Evolutionary conservation across 1,140 invertebrate species (phyloP).

Genomic region (Mya arenaria): DNA sequence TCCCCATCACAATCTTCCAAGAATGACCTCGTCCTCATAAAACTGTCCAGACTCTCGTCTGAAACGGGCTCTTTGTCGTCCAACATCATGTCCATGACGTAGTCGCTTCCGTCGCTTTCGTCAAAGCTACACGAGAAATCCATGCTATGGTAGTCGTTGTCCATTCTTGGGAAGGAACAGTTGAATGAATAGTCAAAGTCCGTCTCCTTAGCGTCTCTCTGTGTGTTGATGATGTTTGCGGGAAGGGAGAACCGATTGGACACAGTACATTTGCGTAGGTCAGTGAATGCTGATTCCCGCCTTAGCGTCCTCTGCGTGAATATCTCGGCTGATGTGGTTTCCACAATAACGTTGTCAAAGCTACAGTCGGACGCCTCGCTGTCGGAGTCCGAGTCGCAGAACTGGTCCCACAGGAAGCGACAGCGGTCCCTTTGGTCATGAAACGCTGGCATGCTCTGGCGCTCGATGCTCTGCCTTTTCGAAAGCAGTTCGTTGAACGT

Average conservation of each 20-base stretch:
- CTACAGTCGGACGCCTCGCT: neutral
- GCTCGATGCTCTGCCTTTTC: conserved; percentile 1
- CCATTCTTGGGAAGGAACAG: conserved; percentile 42
- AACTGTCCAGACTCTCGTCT: neutral
- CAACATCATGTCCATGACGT: neutral
- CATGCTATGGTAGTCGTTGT: conserved; percentile 15
- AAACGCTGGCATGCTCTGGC: conserved; percentile 2
- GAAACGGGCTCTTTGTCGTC: neutral
- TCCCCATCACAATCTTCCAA: no score
- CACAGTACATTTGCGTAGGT: neutral
- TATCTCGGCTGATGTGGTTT: neutral
- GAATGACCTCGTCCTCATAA: neutral
- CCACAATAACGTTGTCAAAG: neutral
- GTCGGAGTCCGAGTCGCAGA: neutral
- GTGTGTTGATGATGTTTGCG: neutral
- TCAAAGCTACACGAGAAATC: conserved; percentile 9
- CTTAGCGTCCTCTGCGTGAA: neutral
- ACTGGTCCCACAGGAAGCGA: neutral
- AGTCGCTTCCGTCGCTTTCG: neutral
- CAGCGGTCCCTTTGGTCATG: conserved; percentile 6
- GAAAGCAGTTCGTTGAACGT: neutral
- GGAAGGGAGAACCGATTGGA: conserved; percentile 29
- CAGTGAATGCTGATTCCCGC: conserved; percentile 31
- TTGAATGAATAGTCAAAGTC: conserved; percentile 37
- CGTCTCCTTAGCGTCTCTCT: neutral